Percentiles rank a stretch among this genome's conserved stretches.
Conservation (phyloP, 2,888 invertebrate genomes). For the Chelonus formosanus region DNA sequence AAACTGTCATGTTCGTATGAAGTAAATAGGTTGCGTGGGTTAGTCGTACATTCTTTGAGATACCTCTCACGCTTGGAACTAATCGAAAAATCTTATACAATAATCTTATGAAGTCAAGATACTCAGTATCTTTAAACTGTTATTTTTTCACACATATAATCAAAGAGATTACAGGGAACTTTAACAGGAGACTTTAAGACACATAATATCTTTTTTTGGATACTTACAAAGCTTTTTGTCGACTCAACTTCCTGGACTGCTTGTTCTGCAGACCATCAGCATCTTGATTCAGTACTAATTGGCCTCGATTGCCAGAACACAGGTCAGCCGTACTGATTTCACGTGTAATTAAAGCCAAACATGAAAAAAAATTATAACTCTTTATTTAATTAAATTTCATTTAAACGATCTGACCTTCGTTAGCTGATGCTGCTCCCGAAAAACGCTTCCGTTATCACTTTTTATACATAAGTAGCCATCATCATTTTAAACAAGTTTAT, state of each 20-base stretch:
- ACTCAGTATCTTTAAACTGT: conserved; percentile 16
- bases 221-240: not conserved
- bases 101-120: conserved; percentile 18
- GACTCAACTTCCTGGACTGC: conserved; percentile 30
- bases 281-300: conserved; percentile 44
- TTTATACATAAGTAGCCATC: too few relatives aligned
- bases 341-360: conserved; percentile 38
- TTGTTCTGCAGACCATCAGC: conserved; percentile 30
- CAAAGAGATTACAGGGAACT: not conserved
- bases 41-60: conserved; percentile 30
- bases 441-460: too few relatives aligned
- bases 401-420: too few relatives aligned
- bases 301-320: conserved; percentile 39
- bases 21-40: conserved; percentile 41
- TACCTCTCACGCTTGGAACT: conserved; percentile 31
- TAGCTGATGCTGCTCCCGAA: too few relatives aligned
- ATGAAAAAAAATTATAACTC: conserved; percentile 4
- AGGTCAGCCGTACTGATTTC: conserved; percentile 39
- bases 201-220: not conserved
- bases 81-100: conserved; percentile 23
- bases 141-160: conserved; percentile 8
- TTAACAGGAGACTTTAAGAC: too few relatives aligned
- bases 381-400: not conserved
- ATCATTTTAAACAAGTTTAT: too few relatives aligned
- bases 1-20: conserved; percentile 35